Evolutionary conservation across 2,888 invertebrate genomes (phyloP).

Genomic region (Coenonympha glycerion): DNA sequence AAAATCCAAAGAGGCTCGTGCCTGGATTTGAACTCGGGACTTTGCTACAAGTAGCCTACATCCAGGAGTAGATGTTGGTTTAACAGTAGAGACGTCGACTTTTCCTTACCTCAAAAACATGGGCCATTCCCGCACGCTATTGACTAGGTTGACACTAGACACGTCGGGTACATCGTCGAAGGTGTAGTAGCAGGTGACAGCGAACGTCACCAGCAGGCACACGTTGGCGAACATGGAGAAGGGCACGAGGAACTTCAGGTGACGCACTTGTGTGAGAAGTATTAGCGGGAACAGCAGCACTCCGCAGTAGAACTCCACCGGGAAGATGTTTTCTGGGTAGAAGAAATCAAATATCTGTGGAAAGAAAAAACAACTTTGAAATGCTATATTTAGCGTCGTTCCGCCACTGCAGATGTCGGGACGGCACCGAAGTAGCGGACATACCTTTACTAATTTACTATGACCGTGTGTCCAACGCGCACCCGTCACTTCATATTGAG

Average conservation of each 20-base stretch:
- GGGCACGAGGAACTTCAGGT: conserved; percentile 89
- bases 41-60: too few species aligned
- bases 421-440: too few species aligned
- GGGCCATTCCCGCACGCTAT: conserved; percentile 79
- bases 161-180: conserved; percentile 69
- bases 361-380: too few species aligned
- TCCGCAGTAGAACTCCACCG: conserved; percentile 79
- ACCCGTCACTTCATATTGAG: too few species aligned
- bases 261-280: conserved; percentile 80
- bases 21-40: too few species aligned
- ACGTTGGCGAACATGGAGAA: conserved; percentile 92
- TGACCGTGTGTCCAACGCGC: too few species aligned
- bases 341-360: conserved; percentile 72
- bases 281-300: conserved; percentile 81
- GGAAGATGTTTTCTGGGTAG: conserved; percentile 51
- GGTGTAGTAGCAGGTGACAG: conserved; percentile 87
- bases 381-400: too few species aligned
- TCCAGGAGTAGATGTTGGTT: too few species aligned
- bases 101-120: conserved; percentile 82
- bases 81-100: background rate
- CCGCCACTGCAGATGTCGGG: too few species aligned
- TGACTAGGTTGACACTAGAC: conserved; percentile 48
- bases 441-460: too few species aligned
- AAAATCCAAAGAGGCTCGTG: too few species aligned
- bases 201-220: conserved; percentile 84